phyloP scores from a whole-genome alignment of 1,140 invertebrate genomes.

The Helicorthomorpha holstii region DNA sequence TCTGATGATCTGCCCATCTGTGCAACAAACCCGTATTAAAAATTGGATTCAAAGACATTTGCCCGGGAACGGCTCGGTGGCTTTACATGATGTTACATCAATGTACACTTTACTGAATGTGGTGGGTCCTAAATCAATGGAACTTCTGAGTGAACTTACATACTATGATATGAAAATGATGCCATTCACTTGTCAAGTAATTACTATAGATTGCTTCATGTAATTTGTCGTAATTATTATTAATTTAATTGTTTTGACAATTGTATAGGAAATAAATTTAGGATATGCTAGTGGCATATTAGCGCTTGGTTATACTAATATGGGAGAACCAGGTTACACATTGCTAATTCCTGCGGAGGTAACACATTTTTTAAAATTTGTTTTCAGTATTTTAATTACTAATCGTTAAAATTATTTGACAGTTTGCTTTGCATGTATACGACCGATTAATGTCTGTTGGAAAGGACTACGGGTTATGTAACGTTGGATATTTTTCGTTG shows the following conservation, averaged over 20 bases:
- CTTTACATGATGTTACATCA: conserved; percentile 26
- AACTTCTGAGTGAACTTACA: conserved; percentile 34
- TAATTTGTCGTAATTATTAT: neutral
- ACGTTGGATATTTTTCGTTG: conserved; percentile 34
- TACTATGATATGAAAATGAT: conserved; percentile 29
- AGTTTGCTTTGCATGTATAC: conserved; percentile 39
- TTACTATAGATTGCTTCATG: neutral
- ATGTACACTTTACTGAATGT: conserved; percentile 29
- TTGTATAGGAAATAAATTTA: conserved; percentile 33
- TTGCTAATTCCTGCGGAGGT: conserved; percentile 41
- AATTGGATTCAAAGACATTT: conserved; percentile 26
- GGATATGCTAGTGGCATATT: conserved; percentile 34
- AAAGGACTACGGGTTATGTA: conserved; percentile 32
- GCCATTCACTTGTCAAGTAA: conserved; percentile 33
- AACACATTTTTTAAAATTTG: conserved; percentile 1
- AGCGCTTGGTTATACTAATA: conserved; percentile 37
- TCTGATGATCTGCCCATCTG: conserved; percentile 29
- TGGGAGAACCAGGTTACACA: conserved; percentile 40
- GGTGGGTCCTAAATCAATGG: conserved; percentile 34
- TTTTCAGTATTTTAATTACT: neutral
- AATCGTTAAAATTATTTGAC: conserved; percentile 9
- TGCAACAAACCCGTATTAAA: conserved; percentile 26
- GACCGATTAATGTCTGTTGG: conserved; percentile 33
- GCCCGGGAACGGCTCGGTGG: conserved; percentile 25
- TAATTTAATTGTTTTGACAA: conserved; percentile 6